A percentile compares a stretch with the other conserved stretches of the same genome.
Evolutionary conservation across 2,888 invertebrate species (phyloP).

Genomic region (Bellardia bayeri): DNA sequence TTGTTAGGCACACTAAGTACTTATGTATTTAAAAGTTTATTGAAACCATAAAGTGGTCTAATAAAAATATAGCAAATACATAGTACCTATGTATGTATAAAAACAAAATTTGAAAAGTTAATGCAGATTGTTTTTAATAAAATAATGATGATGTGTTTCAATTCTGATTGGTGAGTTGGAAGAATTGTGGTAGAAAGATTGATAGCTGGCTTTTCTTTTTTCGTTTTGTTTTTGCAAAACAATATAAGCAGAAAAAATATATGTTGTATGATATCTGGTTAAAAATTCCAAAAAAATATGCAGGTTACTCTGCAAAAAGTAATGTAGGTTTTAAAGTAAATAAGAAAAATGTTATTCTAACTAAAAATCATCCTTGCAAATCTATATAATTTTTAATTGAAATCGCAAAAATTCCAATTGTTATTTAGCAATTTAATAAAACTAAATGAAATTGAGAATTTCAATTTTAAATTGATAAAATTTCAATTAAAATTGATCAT

Average conservation of each 20-base stretch:
- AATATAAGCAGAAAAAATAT: not conserved
- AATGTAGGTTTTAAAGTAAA: conserved; percentile 10
- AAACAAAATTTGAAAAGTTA: conserved; percentile 6
- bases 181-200: not conserved
- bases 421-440: too few species aligned
- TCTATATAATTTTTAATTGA: too few species aligned
- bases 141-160: conserved; percentile 50
- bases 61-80: not conserved
- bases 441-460: too few species aligned
- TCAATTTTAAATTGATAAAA: too few species aligned
- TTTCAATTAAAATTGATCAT: too few species aligned
- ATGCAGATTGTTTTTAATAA: conserved; percentile 28
- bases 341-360: not conserved
- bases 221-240: not conserved
- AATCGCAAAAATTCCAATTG: too few species aligned
- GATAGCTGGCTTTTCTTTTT: conserved; percentile 12
- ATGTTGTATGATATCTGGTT: not conserved
- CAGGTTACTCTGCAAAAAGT: not conserved
- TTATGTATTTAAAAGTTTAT: not conserved
- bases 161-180: conserved; percentile 45
- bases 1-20: conserved; percentile 11
- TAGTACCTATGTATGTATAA: conserved; percentile 1
- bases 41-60: conserved; percentile 8
- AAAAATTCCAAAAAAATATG: not conserved
- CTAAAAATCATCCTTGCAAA: too few species aligned